These are phyloP conservation scores for Theropithecus gelada DNA, from an alignment of 2,113 vertebrate genomes.

Conservation along the genomic window DNA sequence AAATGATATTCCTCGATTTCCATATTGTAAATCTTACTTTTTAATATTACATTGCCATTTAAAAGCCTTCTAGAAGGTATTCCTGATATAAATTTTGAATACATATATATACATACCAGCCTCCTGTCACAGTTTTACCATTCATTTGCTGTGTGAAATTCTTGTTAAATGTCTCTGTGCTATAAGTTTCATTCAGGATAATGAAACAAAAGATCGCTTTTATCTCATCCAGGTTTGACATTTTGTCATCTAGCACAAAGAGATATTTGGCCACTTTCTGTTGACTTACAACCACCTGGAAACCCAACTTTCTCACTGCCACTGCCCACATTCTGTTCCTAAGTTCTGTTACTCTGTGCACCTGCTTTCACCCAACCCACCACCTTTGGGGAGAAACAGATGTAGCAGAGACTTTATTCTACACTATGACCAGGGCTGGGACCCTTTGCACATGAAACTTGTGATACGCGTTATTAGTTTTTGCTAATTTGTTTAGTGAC, in stretches of 20 bases:
- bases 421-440: background rate
- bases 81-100: background rate
- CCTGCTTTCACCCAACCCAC: accelerated
- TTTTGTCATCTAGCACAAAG: background rate
- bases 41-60: background rate
- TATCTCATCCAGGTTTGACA: background rate
- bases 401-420: background rate
- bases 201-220: background rate
- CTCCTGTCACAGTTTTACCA: background rate
- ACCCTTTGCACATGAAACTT: background rate
- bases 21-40: background rate
- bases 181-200: background rate
- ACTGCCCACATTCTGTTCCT: background rate
- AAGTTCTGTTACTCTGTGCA: background rate
- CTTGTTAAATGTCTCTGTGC: background rate
- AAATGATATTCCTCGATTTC: background rate
- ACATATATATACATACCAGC: background rate
- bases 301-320: background rate
- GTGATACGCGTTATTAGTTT: background rate
- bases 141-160: background rate
- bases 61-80: background rate
- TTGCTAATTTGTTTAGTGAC: background rate
- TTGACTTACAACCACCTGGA: accelerated
- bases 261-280: too few species aligned
- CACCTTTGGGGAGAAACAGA: background rate